Evolutionary conservation across 2,797 vertebrate genomes (phyloP), one percentile per base, ranked within the genome.

Genomic region (Eulemur rubriventer): DNA sequence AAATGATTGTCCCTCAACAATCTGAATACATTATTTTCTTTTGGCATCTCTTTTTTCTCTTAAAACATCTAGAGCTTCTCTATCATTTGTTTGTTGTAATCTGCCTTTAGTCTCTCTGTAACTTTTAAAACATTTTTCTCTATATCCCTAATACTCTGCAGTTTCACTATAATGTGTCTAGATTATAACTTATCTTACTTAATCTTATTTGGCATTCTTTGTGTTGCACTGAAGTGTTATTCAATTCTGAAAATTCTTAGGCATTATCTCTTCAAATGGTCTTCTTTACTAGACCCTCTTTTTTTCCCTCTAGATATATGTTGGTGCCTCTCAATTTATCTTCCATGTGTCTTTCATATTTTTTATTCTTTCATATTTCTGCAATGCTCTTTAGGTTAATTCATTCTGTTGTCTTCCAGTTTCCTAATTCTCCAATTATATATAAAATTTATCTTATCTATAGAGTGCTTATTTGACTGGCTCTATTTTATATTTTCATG

Each of bases 1-100:
- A 67, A 95, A 84, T 87, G 83, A 87, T 81, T 95, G 94, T 86
- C 59, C 65, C 43, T 91, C 43, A 61, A 35, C 6, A 94, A 78
- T 69, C 50, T 78, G 17, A 95, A 88, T 67, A 69, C 52, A 73
- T 92, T 75, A 57, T 92, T 81, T 92, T 65, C n/a, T 79, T 92
- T 92, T 93, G 33, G 35, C 50, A 69, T 89, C 75, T 82, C 41
- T 65, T 48, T 48, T 41, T 91, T 78, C 24, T 85, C n/a, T 73
- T 63, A 93, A 88, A 41, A 63, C 10, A 93, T 57, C 30, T 89
- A 17, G 46, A 88, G 78, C 18, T 93, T 63, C 18, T 89, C 59
- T 88, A 9, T 76, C 65, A 88, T 76, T 85, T 72, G 26, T 76
- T 96, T 70, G 9, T 81, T 95, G 18, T 33, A 50, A 72, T 69